Evolutionary conservation across 2,113 vertebrate species (phyloP).

Genomic region (Planiliza haematocheilus): DNA sequence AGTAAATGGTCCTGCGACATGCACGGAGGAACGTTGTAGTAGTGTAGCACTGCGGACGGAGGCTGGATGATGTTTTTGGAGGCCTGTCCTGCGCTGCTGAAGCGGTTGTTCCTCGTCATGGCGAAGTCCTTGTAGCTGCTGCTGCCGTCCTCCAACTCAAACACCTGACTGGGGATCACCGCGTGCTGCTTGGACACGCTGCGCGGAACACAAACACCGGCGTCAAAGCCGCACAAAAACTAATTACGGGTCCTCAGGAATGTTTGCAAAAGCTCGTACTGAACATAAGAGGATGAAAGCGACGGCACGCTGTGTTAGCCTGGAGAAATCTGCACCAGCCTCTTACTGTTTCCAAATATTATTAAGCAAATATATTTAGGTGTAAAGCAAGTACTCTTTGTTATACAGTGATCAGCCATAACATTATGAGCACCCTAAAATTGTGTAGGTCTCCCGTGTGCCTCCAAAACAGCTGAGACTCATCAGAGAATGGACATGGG

Average conservation of each 20-base stretch:
- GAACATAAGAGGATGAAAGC: no score
- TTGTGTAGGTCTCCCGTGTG: no score
- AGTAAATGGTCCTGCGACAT: slow-evolving; percentile 93
- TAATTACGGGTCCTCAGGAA: no score
- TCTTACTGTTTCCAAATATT: no score
- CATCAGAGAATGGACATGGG: no score
- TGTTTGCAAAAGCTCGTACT: not conserved
- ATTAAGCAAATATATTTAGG: no score
- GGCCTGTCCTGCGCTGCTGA: slow-evolving; percentile 95
- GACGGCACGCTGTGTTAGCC: no score
- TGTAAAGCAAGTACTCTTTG: no score
- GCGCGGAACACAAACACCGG: slow-evolving; percentile 7
- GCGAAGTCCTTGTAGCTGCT: slow-evolving; percentile 98
- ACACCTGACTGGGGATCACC: slow-evolving; percentile 97
- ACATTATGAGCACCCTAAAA: no score
- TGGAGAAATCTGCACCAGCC: no score
- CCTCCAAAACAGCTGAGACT: no score
- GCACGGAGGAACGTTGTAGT: slow-evolving; percentile 94
- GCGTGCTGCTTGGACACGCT: slow-evolving; percentile 96
- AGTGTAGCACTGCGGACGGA: slow-evolving; percentile 95
- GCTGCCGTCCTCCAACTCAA: slow-evolving; percentile 93
- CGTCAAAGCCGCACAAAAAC: not conserved
- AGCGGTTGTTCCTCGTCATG: slow-evolving; percentile 98
- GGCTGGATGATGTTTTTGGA: slow-evolving; percentile 99
- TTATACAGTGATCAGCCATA: no score